Conservation (phyloP, 2,113 vertebrate species). For the Pithys albifrons region DNA sequence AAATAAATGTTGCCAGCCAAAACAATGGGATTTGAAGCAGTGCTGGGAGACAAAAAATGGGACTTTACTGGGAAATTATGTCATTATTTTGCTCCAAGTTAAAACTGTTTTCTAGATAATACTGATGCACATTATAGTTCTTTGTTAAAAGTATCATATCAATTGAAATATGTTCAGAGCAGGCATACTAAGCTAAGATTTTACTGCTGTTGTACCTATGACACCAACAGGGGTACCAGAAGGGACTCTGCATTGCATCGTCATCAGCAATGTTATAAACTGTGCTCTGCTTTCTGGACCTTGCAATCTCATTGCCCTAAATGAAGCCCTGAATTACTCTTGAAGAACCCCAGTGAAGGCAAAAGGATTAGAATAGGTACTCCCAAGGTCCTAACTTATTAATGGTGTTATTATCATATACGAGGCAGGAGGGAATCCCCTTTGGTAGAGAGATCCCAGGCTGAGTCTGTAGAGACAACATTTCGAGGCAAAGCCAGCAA, state of each 20-base stretch:
- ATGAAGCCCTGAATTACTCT: background rate
- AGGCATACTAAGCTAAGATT: background rate
- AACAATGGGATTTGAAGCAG: background rate
- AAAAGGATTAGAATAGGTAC: background rate
- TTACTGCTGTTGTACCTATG: background rate
- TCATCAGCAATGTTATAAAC: background rate
- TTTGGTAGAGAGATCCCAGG: background rate
- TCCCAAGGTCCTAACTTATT: background rate
- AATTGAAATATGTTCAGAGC: background rate
- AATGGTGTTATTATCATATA: background rate
- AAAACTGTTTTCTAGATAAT: background rate
- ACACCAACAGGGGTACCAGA: background rate
- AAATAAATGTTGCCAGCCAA: background rate
- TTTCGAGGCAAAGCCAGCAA: background rate
- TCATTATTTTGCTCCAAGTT: background rate
- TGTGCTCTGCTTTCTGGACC: background rate
- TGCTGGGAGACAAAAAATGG: background rate
- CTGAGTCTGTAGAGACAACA: background rate
- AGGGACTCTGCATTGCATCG: background rate
- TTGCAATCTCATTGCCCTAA: background rate
- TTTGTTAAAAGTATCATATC: background rate
- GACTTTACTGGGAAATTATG: background rate
- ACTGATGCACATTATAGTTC: background rate
- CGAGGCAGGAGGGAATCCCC: background rate
- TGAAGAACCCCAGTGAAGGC: background rate